Evolutionary conservation across 2,888 invertebrate species (phyloP), one percentile per base, ranked within the genome.

Genomic region (Trissolcus brochymenae): DNA sequence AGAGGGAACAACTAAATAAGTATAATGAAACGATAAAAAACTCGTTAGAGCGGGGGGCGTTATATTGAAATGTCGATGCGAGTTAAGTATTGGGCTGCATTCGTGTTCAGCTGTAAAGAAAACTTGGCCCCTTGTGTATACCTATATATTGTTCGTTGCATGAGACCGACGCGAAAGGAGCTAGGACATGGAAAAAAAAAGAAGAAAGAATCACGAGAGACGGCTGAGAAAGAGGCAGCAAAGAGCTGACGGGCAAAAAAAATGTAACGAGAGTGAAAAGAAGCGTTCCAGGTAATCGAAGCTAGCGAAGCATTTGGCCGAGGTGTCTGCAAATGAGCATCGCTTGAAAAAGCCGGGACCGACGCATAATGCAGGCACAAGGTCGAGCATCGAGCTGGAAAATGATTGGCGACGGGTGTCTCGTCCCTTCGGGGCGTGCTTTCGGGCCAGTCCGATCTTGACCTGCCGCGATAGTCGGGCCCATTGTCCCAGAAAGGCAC

Each of bases 331-430:
- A 78, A 81, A 81, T 79, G 81, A 81, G 78, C 81, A 81, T 80
- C 81, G 75, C 70, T 78, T 78, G 35, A 35, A 75, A 79, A 72
- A 70, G 70, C 65, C 59, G 51, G 49, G 56, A 29, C 40, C 55
- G 62, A 66, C 67, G 74, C 11, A 79, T 70, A 79, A 79, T 76
- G 53, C 71, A 46, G 70, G 54, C 66, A 68, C 43, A 62, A 77
- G 81, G 78, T 79, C 79, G 80, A 71, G 64, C 84, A 83, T 76
- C 83, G 82, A 81, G 80, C 82, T 84, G 84, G 85, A 85, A 85
- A 85, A 85, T 85, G 82, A 83, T 83, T 80, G 82, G 81, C 81
- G 84, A 84, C 83, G 83, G 83, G 82, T 82, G 82, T 83, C n/a
- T n/a, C 76, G 68, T 60, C 56, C 56, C 62, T 56, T 11, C 29